Evolutionary conservation across 2,888 invertebrate species (phyloP).

Genomic region (Hesperia comma): DNA sequence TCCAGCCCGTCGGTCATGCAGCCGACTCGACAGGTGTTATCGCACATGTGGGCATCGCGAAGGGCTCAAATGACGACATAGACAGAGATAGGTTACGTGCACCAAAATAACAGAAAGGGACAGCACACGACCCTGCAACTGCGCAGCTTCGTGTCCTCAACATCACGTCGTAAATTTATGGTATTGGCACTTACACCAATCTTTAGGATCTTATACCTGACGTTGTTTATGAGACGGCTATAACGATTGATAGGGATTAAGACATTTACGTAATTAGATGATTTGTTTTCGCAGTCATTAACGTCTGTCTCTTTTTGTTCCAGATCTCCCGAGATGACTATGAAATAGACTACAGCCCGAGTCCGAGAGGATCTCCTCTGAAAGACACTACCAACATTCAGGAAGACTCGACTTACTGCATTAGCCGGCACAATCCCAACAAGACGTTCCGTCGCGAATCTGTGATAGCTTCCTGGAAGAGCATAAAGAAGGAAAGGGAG

Average conservation of each 20-base stretch:
- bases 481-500: conserved; percentile 78
- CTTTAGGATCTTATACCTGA: conserved; percentile 52
- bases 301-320: conserved; percentile 53
- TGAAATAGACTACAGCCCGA: conserved; percentile 73
- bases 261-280: conserved; percentile 9
- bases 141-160: conserved; percentile 44
- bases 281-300: conserved; percentile 17
- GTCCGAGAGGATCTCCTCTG: conserved; percentile 73
- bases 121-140: conserved; percentile 48
- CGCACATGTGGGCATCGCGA: conserved; percentile 72
- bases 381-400: conserved; percentile 79
- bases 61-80: conserved; percentile 67
- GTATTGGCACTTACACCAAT: conserved; percentile 65
- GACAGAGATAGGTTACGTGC: conserved; percentile 53
- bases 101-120: conserved; percentile 59
- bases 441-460: conserved; percentile 79
- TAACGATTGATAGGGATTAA: conserved; percentile 33
- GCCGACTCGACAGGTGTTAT: conserved; percentile 67
- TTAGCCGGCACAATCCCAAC: conserved; percentile 80
- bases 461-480: conserved; percentile 81
- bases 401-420: conserved; percentile 70
- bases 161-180: conserved; percentile 60
- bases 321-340: conserved; percentile 80
- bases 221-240: conserved; percentile 46
- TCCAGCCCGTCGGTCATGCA: conserved; percentile 54